Conservation (phyloP, 2,113 vertebrate species). For the Pelvicachromis taeniatus region DNA sequence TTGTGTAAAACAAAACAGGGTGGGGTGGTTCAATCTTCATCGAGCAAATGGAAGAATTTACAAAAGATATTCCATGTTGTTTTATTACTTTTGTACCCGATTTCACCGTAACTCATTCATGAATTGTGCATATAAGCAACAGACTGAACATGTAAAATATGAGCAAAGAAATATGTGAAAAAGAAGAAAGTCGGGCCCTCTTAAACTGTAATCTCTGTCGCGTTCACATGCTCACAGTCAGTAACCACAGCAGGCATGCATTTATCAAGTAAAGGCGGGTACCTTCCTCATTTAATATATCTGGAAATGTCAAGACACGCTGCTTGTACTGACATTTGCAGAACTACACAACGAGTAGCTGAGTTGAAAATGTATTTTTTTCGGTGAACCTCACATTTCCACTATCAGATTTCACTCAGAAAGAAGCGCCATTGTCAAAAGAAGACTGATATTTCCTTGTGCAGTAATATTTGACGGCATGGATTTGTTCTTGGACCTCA, state of each 20-base stretch:
- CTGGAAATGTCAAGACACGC: not conserved
- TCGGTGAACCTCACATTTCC: not conserved
- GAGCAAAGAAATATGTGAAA: not conserved
- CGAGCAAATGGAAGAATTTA: not conserved
- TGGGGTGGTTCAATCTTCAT: not conserved
- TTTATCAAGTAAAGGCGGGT: not conserved
- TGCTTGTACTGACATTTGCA: not conserved
- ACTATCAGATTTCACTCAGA: not conserved
- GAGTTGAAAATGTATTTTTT: not conserved
- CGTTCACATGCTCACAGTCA: not conserved
- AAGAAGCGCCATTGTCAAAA: not conserved
- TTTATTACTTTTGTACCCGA: not conserved
- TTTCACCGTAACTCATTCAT: not conserved
- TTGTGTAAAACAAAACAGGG: not conserved
- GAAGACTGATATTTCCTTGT: not conserved
- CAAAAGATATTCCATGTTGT: not conserved
- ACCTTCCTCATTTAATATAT: not conserved
- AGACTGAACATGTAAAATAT: not conserved
- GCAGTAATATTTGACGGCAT: not conserved
- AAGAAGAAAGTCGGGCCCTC: not conserved
- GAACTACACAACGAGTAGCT: not conserved
- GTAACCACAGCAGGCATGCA: not conserved
- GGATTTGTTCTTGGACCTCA: not conserved
- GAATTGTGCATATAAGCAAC: too few relatives aligned
- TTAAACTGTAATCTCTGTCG: not conserved